Base-by-base conservation (phyloP, 2,797 vertebrate species). In the Furcifer pardalis region DNA sequence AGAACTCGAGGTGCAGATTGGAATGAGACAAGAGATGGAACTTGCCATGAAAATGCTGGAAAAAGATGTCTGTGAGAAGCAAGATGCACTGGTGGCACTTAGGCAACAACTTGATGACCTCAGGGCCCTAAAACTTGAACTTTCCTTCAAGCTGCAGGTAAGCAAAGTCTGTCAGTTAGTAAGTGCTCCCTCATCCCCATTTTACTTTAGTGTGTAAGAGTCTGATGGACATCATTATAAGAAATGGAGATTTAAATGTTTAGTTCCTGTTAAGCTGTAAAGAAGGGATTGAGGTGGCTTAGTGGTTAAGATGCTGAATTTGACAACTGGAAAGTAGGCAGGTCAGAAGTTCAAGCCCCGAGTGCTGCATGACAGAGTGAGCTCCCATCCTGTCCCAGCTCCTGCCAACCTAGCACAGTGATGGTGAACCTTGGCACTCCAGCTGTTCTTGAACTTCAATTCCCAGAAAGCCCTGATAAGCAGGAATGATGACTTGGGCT, bases 21-120 rank as follows among this genome's bases (percentile, higher is more conserved):
- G 99, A 82, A 99, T 99, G 97, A 97, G 98, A 86, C 99, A 99
- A 95, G 99, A 99, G 96, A 99, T 99, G 98, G 99, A 99, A 85
- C 76, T 99, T 90, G 98, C 98, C 69, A 98, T 99, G 98, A 99
- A 99, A 96, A 99, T 99, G 99, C 96, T 99, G 94, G 99, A 99
- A 95, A 99, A 99, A 79, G 99, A 99, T 37, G 96, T 99, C 81
- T 99, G 98, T 4, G 99, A 99, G 94, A 99, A 99, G 93, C 99
- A 99, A 87, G 98, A 99, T 2, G 97, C 98, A 0, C 94, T 99
- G 93, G 97, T 98, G 93, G 98, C 98, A 6, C 98, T 99, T 85
- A 94, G 99, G 37, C 98, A 98, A 94, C 98, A 99, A 87, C 96
- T 99, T 87, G 98, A 99, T 0, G 99, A 99, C 85, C 96, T 99